phyloP scores from a whole-genome alignment of 2,888 invertebrate species.

The Psylliodes chrysocephalus region DNA sequence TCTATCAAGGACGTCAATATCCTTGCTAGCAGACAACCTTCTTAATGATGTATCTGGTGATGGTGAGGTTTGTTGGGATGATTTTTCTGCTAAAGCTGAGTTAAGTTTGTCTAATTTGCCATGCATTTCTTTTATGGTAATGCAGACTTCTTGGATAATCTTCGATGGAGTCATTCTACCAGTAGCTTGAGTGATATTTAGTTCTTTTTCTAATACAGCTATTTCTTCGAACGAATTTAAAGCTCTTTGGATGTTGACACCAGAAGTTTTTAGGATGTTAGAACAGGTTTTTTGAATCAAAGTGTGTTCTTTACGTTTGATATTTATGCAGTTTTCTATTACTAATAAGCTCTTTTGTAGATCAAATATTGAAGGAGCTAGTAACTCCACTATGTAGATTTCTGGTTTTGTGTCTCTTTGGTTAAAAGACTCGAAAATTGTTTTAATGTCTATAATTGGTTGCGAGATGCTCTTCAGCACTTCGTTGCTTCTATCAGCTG shows the following conservation, averaged over 20 bases:
- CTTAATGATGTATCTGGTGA: constrained; percentile 56
- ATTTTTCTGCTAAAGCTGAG: constrained; percentile 50
- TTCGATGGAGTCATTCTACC: constrained; percentile 62
- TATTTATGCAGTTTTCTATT: constrained; percentile 75
- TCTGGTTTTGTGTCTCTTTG: constrained; percentile 65
- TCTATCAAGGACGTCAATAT: constrained; percentile 44
- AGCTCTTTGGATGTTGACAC: constrained; percentile 68
- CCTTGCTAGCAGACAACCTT: constrained; percentile 35
- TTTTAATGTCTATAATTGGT: constrained; percentile 73
- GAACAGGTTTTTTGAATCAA: constrained; percentile 76
- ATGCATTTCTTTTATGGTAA: constrained; percentile 71
- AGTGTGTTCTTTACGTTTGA: constrained; percentile 74
- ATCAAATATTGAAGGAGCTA: constrained; percentile 70
- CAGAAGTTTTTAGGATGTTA: constrained; percentile 72
- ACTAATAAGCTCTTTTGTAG: constrained; percentile 74
- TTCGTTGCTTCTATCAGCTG: constrained; percentile 74
- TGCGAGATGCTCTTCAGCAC: constrained; percentile 72
- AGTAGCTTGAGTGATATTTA: constrained; percentile 57
- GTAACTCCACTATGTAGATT: constrained; percentile 68
- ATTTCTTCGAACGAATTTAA: constrained; percentile 68
- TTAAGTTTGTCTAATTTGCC: constrained; percentile 63
- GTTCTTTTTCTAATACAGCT: constrained; percentile 64
- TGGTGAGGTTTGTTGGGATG: constrained; percentile 22
- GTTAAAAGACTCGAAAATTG: constrained; percentile 67
- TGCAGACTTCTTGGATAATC: constrained; percentile 65